Conservation (phyloP, 1,140 invertebrate genomes). For the Gerris buenoi region DNA sequence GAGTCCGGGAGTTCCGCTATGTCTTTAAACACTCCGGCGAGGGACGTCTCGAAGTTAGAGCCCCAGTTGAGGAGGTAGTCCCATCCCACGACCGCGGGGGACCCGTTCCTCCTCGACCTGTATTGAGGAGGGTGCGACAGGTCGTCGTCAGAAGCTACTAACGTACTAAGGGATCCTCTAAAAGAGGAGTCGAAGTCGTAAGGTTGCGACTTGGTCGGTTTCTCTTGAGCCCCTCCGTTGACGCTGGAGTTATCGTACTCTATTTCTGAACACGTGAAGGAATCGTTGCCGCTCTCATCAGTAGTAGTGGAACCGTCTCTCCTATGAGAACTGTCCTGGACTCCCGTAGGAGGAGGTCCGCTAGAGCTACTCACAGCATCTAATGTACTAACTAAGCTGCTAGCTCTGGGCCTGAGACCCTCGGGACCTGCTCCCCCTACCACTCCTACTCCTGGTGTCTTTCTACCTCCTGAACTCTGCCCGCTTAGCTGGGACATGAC, state of each 20-base stretch:
- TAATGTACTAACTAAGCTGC: conserved; percentile 77
- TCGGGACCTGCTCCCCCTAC: conserved; percentile 36
- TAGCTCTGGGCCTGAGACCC: conserved; percentile 66
- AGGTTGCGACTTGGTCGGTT: conserved; percentile 28
- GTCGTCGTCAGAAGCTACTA: conserved; percentile 85
- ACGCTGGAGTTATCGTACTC: conserved; percentile 85
- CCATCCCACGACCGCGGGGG: conserved; percentile 64
- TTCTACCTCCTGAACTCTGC: conserved; percentile 58
- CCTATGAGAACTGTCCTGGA: conserved; percentile 19
- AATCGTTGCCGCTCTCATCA: conserved; percentile 90
- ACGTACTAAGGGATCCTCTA: conserved; percentile 76
- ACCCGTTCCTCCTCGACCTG: conserved; percentile 45
- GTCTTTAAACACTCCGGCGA: conserved; percentile 90
- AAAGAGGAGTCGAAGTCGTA: conserved; percentile 90
- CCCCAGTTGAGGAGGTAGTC: conserved; percentile 91
- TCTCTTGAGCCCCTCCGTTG: conserved; percentile 38
- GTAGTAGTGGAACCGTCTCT: conserved; percentile 63
- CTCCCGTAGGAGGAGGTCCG: conserved; percentile 32
- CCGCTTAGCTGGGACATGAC: conserved; percentile 78
- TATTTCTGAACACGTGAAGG: conserved; percentile 94
- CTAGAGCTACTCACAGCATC: conserved; percentile 86
- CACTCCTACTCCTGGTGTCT: conserved; percentile 33
- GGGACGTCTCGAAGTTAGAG: conserved; percentile 74
- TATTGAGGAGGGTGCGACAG: conserved; percentile 46
- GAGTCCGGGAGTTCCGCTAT: conserved; percentile 79